These are phyloP conservation scores for Tipula vernalis DNA, from an alignment of 2,888 invertebrate genomes.

Conservation along the genomic window DNA sequence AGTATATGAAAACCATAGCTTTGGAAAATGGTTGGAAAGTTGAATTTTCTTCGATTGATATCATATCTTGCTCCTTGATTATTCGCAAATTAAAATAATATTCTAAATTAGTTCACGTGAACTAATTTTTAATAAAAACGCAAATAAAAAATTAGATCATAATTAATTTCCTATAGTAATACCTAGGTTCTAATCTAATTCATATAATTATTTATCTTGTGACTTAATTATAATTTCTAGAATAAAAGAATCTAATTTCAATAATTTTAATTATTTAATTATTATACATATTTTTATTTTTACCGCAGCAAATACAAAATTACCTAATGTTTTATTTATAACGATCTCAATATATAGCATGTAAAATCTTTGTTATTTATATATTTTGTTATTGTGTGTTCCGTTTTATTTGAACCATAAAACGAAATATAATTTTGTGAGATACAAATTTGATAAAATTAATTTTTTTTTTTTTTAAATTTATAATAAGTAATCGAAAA, in stretches of 20 bases:
- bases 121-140: no score
- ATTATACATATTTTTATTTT: neutral
- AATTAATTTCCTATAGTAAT: no score
- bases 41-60: no score
- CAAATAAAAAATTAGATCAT: no score
- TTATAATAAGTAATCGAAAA: slow-evolving; percentile 9
- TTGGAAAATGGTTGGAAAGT: no score
- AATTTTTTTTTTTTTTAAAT: neutral
- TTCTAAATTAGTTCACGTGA: no score
- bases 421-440: neutral
- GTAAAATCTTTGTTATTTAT: neutral
- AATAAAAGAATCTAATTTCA: neutral
- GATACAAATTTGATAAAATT: neutral
- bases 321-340: neutral
- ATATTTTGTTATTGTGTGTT: neutral
- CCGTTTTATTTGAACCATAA: neutral
- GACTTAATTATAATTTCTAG: neutral
- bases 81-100: no score
- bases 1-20: no score
- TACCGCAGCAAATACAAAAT: neutral
- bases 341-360: neutral
- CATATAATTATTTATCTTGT: neutral
- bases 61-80: no score
- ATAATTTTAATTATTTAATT: neutral
- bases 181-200: no score